Evolutionary conservation across 2,888 invertebrate species (phyloP).

Genomic region (Drosophila multiciliata): DNA sequence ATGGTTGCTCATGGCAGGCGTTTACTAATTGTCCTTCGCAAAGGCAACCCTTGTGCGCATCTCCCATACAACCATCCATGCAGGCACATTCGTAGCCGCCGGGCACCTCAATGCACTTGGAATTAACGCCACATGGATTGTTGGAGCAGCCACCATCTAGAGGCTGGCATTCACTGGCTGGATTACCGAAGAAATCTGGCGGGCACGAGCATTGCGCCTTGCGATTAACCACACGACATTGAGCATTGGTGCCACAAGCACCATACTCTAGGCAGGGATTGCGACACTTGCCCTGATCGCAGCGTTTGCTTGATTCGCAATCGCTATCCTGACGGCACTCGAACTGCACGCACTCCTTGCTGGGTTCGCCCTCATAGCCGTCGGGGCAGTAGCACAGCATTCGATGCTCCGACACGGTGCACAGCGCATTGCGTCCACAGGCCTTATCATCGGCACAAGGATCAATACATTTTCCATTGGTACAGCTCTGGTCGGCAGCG

Average conservation of each 20-base stretch:
- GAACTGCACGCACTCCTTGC: constrained; percentile 90
- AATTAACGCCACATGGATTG: constrained; percentile 94
- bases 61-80: constrained; percentile 91
- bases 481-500: constrained; percentile 90
- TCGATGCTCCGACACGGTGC: constrained; percentile 91
- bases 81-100: constrained; percentile 94
- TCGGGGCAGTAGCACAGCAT: constrained; percentile 95
- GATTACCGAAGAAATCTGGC: constrained; percentile 90
- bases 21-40: constrained; percentile 89
- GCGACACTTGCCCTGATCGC: constrained; percentile 90
- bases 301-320: constrained; percentile 91
- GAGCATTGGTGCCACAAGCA: constrained; percentile 93
- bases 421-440: constrained; percentile 93
- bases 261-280: constrained; percentile 92
- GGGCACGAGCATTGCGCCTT: constrained; percentile 92
- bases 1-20: constrained; percentile 91
- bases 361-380: constrained; percentile 93
- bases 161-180: constrained; percentile 89
- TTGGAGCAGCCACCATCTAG: constrained; percentile 90
- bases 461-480: constrained; percentile 89
- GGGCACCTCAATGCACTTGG: constrained; percentile 91
- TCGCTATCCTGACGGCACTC: constrained; percentile 92
- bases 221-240: constrained; percentile 92
- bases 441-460: constrained; percentile 89
- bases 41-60: constrained; percentile 92